Evolutionary conservation across 1,140 invertebrate genomes (phyloP).

Genomic region (Tachypleus tridentatus): DNA sequence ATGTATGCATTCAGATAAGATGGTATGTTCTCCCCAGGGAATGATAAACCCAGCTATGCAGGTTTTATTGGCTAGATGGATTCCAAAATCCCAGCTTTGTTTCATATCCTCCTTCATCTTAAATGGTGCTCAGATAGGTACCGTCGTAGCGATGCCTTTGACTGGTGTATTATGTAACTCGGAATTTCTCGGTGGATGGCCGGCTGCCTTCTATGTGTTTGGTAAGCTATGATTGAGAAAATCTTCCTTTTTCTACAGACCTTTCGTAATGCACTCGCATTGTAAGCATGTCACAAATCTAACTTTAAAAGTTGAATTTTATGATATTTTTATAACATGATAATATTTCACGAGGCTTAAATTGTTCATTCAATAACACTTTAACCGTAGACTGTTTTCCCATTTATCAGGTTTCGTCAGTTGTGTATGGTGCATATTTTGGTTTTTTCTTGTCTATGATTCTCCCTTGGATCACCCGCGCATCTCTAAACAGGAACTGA

Average conservation of each 20-base stretch:
- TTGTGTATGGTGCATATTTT: conserved; percentile 44
- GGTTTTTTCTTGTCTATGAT: conserved; percentile 60
- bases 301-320: too few relatives aligned
- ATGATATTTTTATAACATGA: too few relatives aligned
- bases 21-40: conserved; percentile 19
- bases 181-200: conserved; percentile 45
- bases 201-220: conserved; percentile 55
- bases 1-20: too few relatives aligned
- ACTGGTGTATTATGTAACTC: conserved; percentile 35
- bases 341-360: too few relatives aligned
- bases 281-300: too few relatives aligned
- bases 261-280: background rate
- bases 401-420: conserved; percentile 48
- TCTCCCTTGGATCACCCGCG: conserved; percentile 58
- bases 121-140: conserved; percentile 29
- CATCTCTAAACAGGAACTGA: conserved; percentile 58
- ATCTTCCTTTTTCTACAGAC: background rate
- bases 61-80: conserved; percentile 32
- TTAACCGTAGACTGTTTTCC: too few relatives aligned
- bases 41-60: conserved; percentile 31
- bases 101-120: conserved; percentile 13
- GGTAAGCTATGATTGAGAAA: conserved; percentile 28
- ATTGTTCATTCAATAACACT: too few relatives aligned
- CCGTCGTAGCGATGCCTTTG: conserved; percentile 25
- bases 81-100: conserved; percentile 16